Percentiles rank a stretch among this genome's conserved stretches.
Evolutionary conservation across 2,888 invertebrate genomes (phyloP).

Genomic region (Eueremaeus valkanovi): DNA sequence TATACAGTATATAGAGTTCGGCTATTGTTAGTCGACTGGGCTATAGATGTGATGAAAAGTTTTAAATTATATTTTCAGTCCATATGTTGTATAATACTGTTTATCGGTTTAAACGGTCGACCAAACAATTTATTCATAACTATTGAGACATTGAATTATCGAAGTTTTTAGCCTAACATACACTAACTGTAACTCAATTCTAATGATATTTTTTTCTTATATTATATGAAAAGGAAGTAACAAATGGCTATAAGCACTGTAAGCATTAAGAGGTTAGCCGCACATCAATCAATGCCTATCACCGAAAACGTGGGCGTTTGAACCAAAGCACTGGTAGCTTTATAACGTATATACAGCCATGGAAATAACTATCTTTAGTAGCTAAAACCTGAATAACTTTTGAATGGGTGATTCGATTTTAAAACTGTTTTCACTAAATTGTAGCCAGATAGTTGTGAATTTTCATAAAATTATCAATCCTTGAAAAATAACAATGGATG

Average conservation of each 20-base stretch:
- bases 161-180: too few relatives aligned
- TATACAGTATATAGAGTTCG: neutral
- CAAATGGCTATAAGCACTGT: conserved; percentile 22
- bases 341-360: too few relatives aligned
- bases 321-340: conserved; percentile 13
- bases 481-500: too few relatives aligned
- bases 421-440: too few relatives aligned
- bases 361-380: too few relatives aligned
- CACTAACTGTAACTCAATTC: conserved; percentile 10
- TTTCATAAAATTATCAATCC: too few relatives aligned
- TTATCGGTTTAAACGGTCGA: conserved; percentile 22
- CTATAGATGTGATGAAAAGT: neutral
- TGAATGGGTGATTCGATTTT: too few relatives aligned
- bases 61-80: conserved; percentile 27
- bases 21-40: neutral
- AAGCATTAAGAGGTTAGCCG: conserved; percentile 13
- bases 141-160: neutral
- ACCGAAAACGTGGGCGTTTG: conserved; percentile 20
- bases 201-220: conserved; percentile 14
- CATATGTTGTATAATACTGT: conserved; percentile 21
- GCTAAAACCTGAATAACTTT: too few relatives aligned
- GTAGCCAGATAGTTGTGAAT: too few relatives aligned
- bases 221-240: conserved; percentile 33
- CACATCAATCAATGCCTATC: conserved; percentile 35
- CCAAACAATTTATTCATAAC: conserved; percentile 33